Conservation (phyloP, 2,888 invertebrate genomes). For the Caenorhabditis sulstoni region DNA sequence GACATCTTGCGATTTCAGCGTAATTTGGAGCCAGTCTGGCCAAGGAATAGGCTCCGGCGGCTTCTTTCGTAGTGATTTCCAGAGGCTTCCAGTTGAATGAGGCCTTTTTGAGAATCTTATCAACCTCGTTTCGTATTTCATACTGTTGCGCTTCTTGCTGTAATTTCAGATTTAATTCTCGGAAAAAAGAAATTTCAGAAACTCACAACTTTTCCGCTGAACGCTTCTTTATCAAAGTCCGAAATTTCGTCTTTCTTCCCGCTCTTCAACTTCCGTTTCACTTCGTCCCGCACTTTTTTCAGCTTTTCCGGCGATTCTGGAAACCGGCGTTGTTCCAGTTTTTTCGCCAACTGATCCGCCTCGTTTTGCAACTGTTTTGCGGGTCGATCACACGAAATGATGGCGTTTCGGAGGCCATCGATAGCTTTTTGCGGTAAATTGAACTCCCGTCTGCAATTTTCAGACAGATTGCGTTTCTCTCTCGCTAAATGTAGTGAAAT, state of each 20-base stretch:
- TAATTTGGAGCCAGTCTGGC: constrained; percentile 75
- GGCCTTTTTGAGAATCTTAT: constrained; percentile 70
- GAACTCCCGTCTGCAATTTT: constrained; percentile 58
- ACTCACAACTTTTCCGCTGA: constrained; percentile 63
- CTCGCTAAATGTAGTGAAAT: too few species aligned
- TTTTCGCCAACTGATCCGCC: constrained; percentile 73
- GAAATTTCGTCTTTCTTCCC: constrained; percentile 57
- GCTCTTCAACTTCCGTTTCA: constrained; percentile 62
- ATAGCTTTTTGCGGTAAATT: constrained; percentile 65
- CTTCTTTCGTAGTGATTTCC: constrained; percentile 69
- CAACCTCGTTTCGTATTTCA: constrained; percentile 68
- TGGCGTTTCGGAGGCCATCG: constrained; percentile 61
- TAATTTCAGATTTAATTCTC: not conserved
- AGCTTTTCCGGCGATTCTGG: constrained; percentile 72
- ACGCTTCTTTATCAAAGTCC: constrained; percentile 56
- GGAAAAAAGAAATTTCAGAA: not conserved
- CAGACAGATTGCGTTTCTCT: too few species aligned
- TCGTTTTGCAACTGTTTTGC: constrained; percentile 78
- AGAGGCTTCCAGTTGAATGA: constrained; percentile 78
- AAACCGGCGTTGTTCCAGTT: constrained; percentile 70
- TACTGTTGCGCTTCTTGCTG: constrained; percentile 69
- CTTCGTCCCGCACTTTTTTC: constrained; percentile 66
- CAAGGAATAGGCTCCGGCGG: constrained; percentile 72
- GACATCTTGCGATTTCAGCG: constrained; percentile 73
- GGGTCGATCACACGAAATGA: constrained; percentile 60